Percentiles rank a stretch among this genome's conserved stretches.
Evolutionary conservation across 92 coral and sea anemone genomes (phyloP).

Genomic region (Meandrina meandrites): DNA sequence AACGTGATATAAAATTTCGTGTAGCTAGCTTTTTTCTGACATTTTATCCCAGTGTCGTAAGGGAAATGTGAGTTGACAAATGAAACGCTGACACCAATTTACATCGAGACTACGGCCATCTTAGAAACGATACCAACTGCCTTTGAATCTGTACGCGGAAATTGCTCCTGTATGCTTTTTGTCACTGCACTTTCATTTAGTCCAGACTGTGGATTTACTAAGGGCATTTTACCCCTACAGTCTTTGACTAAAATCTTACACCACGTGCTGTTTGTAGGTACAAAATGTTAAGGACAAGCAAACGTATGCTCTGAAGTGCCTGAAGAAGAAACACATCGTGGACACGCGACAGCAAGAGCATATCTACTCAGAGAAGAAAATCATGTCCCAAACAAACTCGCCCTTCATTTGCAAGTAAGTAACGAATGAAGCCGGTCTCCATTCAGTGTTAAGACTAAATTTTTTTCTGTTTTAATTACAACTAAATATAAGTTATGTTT

Average conservation of each 20-base stretch:
- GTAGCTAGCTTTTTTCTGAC: not conserved
- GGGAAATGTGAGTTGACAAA: no score
- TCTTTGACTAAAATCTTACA: not conserved
- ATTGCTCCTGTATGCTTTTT: not conserved
- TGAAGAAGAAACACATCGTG: conserved; percentile 93
- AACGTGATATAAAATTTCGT: no score
- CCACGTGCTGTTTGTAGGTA: conserved; percentile 49
- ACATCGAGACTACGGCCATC: not conserved
- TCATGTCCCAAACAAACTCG: conserved; percentile 78
- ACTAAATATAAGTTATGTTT: no score
- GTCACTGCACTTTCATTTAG: not conserved
- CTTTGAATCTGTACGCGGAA: not conserved
- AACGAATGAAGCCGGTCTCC: no score
- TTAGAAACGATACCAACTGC: not conserved
- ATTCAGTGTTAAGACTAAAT: no score
- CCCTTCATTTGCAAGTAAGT: conserved; percentile 90
- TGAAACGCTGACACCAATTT: not conserved
- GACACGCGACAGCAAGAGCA: conserved; percentile 98
- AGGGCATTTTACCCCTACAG: not conserved
- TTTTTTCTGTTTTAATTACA: no score
- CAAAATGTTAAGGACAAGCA: conserved; percentile 87
- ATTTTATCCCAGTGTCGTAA: no score
- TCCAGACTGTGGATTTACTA: not conserved
- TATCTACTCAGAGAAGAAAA: conserved; percentile 92
- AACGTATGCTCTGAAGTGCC: conserved; percentile 89